A percentile compares a stretch with the other conserved stretches of the same genome.
Evolutionary conservation across 2,888 invertebrate species (phyloP).

Genomic region (Drosophila infuscata): DNA sequence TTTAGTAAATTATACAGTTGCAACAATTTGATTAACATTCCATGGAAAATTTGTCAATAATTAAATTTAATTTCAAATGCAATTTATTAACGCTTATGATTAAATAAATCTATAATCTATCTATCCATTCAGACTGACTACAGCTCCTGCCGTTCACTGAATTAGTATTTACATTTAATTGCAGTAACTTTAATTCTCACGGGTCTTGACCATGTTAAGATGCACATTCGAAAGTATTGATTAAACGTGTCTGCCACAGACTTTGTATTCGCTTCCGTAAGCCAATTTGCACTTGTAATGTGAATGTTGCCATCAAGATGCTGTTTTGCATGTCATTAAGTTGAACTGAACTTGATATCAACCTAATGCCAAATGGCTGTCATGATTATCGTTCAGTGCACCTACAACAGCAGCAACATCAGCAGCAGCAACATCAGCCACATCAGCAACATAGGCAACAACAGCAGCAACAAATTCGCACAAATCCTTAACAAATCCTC

Average conservation of each 20-base stretch:
- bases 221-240: neutral
- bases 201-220: slow-evolving; percentile 1
- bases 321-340: slow-evolving; percentile 37
- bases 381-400: slow-evolving; percentile 32
- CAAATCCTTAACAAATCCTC: slow-evolving; percentile 16
- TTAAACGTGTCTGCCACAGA: neutral
- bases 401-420: slow-evolving; percentile 4
- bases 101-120: neutral
- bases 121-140: neutral
- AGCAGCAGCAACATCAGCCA: neutral
- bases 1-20: slow-evolving; percentile 36
- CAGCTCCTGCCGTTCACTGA: neutral
- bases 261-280: slow-evolving; percentile 7
- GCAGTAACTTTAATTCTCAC: neutral
- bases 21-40: slow-evolving; percentile 18
- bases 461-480: neutral
- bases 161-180: slow-evolving; percentile 1
- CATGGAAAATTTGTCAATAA: slow-evolving; percentile 18
- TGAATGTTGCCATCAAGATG: slow-evolving; percentile 13
- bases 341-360: slow-evolving; percentile 34
- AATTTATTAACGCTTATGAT: slow-evolving; percentile 11
- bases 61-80: slow-evolving; percentile 10
- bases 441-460: neutral
- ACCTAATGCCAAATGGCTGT: slow-evolving; percentile 37
- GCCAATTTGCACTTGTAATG: slow-evolving; percentile 10